A percentile compares a stretch with the other conserved stretches of the same genome.
Conservation (phyloP, 1,140 invertebrate genomes). For the Drosophila guanche region DNA sequence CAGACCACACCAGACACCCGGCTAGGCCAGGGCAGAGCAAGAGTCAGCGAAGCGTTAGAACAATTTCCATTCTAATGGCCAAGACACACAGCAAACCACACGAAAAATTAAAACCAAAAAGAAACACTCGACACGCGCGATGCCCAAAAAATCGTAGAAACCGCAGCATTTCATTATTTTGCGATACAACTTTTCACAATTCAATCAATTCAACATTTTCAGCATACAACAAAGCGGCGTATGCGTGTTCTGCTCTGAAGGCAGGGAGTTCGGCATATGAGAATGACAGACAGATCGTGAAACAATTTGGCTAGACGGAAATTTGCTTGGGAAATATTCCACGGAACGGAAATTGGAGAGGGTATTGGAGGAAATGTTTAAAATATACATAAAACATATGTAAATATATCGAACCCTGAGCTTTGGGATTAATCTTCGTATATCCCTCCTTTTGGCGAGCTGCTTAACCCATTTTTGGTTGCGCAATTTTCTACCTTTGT, state of each 20-base stretch:
- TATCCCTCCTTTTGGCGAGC: too few relatives aligned
- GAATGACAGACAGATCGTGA: too few relatives aligned
- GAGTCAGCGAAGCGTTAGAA: slow-evolving; percentile 35
- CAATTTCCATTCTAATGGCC: slow-evolving; percentile 60
- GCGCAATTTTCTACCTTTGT: too few relatives aligned
- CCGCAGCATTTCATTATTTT: slow-evolving; percentile 67
- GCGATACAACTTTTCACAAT: slow-evolving; percentile 75
- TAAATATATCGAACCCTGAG: too few relatives aligned
- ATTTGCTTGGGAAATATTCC: too few relatives aligned
- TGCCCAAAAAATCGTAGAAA: slow-evolving; percentile 52
- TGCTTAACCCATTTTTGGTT: too few relatives aligned
- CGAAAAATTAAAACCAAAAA: slow-evolving; percentile 4
- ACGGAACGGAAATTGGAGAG: too few relatives aligned
- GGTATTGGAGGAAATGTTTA: too few relatives aligned
- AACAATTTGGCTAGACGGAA: too few relatives aligned
- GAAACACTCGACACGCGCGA: slow-evolving; percentile 46
- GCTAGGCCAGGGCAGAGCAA: slow-evolving; percentile 8
- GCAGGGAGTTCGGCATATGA: too few relatives aligned
- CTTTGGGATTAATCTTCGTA: too few relatives aligned
- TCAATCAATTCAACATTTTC: slow-evolving; percentile 64
- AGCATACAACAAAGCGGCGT: slow-evolving; percentile 40
- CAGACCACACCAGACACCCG: slow-evolving; percentile 11
- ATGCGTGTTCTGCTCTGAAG: slow-evolving; percentile 36
- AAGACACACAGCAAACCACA: slow-evolving; percentile 13
- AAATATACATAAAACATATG: too few relatives aligned